Conservation (phyloP, 2,113 vertebrate species). For the Oriolus oriolus region DNA sequence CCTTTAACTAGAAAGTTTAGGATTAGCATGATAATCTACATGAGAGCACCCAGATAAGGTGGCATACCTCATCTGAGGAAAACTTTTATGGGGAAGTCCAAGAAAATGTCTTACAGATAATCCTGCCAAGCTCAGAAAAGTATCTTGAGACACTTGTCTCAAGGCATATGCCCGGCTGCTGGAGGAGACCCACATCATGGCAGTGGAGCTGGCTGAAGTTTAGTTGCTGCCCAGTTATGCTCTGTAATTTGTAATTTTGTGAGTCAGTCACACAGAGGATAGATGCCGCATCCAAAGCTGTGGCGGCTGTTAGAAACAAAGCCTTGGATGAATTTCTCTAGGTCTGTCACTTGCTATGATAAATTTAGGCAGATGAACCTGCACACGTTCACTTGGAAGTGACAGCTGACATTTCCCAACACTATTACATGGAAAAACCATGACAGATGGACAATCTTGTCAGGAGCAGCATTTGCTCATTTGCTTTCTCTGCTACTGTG, state of each 20-base stretch:
- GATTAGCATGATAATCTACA: not conserved
- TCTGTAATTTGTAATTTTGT: not conserved
- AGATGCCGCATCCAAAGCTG: not conserved
- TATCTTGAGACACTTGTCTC: not conserved
- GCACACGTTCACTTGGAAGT: not conserved
- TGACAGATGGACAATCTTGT: conserved; percentile 35
- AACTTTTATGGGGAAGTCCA: not conserved
- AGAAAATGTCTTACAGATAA: not conserved
- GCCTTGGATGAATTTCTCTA: not conserved
- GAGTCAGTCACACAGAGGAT: not conserved
- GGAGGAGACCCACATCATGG: not conserved
- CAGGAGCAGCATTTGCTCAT: conserved; percentile 52
- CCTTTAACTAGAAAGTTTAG: too few relatives aligned
- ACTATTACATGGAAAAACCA: not conserved
- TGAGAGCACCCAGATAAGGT: not conserved
- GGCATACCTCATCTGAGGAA: not conserved
- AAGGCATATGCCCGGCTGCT: not conserved
- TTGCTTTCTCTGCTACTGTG: conserved; percentile 10
- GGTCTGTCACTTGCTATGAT: conserved; percentile 7
- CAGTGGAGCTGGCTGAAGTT: not conserved
- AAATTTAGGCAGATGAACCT: conserved; percentile 27
- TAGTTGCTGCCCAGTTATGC: not conserved
- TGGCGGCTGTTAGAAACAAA: not conserved
- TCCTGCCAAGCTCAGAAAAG: not conserved
- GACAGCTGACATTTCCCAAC: conserved; percentile 47